A percentile compares a stretch with the other conserved stretches of the same genome.
Conservation (phyloP, 2,888 invertebrate genomes). For the Scaptomyza tumidula region DNA sequence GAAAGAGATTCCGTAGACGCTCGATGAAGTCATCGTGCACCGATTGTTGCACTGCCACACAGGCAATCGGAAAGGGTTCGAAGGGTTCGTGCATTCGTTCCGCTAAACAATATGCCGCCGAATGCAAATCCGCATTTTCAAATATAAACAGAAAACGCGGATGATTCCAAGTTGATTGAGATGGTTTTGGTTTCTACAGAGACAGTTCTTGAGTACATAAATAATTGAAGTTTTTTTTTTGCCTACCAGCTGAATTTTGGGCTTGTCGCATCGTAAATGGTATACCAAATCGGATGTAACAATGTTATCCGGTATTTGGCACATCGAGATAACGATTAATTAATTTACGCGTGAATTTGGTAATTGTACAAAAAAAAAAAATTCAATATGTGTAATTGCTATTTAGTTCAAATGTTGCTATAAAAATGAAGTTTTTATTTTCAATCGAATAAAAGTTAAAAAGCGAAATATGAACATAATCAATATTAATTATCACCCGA, state of each 20-base stretch:
- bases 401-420: constrained; percentile 1
- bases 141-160: constrained; percentile 76
- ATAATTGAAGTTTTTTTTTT: too few relatives aligned
- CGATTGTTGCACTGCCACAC: constrained; percentile 78
- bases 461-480: too few relatives aligned
- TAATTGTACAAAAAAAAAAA: not conserved
- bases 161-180: constrained; percentile 34
- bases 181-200: not conserved
- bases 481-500: too few relatives aligned
- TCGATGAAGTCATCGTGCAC: constrained; percentile 68
- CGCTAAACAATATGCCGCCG: constrained; percentile 73
- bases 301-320: constrained; percentile 35
- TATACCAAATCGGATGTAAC: constrained; percentile 56
- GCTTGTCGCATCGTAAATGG: constrained; percentile 31
- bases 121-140: constrained; percentile 76
- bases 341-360: constrained; percentile 37
- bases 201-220: too few relatives aligned
- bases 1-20: constrained; percentile 64
- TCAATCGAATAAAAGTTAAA: too few relatives aligned
- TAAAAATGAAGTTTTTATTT: not conserved
- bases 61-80: constrained; percentile 62
- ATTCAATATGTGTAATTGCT: not conserved
- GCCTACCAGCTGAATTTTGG: constrained; percentile 16
- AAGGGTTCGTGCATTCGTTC: constrained; percentile 75
- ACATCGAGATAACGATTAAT: constrained; percentile 40